Base-by-base conservation (phyloP, 2,888 invertebrate species). In the Pteria penguin region DNA sequence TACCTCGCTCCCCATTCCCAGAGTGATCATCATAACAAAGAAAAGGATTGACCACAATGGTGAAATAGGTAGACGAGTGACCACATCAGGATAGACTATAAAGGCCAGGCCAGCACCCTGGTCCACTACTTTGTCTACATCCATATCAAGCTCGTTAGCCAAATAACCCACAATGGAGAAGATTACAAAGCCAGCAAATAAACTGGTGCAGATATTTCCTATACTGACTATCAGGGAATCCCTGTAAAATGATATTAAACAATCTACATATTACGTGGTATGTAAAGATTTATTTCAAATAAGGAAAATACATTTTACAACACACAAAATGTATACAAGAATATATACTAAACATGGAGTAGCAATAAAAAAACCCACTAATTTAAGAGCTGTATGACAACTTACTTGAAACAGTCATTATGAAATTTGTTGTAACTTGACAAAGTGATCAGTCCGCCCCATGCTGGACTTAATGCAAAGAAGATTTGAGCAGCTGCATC, bases 401-500 rank as follows among this genome's bases (percentile, higher is more conserved):
- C 87, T 88, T 82, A 91, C 91, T 90, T 90, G 73, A 88, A 86
- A 77, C 90, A 91, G 81, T 91, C 85, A 78, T 91, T 90, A 82
- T 89, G 88, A 77, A 90, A 91, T 75, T 89, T 89, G 81, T 91
- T 91, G 82, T 91, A 91, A 78, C 91, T 91, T 63, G 91, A 86
- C 26, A 91, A 75, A 3, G 91, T 91, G 54, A 91, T 91, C 11
- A 91, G 87, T 26, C 91, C 91, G 55, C 91, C 91, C 89, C 90
- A 91, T 0, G 90, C 90, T 72, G 90, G 90, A 80, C 90, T 89
- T 27, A 91, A 82, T 22, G 91, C 90, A 82, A 91, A 91, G 84
- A 91, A 91, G 33, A 91, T 91, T 83, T 91, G 91, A 27, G 90
- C 90, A 27, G 91, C 91, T 5, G 91, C 91, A 76, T 89, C 90